Evolutionary conservation across 2,113 vertebrate genomes (phyloP).

Genomic region (Passerina amoena): DNA sequence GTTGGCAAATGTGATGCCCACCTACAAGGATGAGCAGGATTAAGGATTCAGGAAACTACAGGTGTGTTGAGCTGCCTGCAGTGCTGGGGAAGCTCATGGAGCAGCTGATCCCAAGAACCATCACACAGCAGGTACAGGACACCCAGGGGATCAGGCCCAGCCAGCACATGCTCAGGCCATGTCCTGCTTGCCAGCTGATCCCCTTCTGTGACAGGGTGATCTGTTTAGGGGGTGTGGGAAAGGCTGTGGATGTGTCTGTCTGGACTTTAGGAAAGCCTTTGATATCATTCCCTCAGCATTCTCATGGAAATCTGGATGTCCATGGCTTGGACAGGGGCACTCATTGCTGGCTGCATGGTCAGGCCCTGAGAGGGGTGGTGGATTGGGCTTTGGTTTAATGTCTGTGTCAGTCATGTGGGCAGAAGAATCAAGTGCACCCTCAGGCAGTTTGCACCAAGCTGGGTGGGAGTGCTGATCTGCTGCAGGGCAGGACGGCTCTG

Average conservation of each 20-base stretch:
- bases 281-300: neutral
- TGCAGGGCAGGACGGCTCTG: neutral
- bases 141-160: neutral
- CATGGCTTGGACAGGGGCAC: neutral
- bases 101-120: neutral
- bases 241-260: neutral
- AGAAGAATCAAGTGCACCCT: neutral
- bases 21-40: neutral
- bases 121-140: neutral
- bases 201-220: neutral
- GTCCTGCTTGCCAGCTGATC: neutral
- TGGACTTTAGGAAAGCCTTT: neutral
- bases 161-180: neutral
- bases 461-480: neutral
- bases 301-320: too few species aligned
- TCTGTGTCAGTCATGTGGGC: neutral
- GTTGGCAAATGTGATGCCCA: neutral
- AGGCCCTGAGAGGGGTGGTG: neutral
- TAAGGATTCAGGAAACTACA: neutral
- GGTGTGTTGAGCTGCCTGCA: neutral
- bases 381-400: neutral
- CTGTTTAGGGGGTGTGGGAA: too few species aligned
- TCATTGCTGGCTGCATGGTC: neutral
- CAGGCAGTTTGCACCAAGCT: rapidly evolving
- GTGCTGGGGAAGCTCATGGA: neutral